These are phyloP conservation scores for Mesocentrotus franciscanus DNA, from an alignment of 53 echinoderm and acorn worm genomes.

Conservation along the genomic window DNA sequence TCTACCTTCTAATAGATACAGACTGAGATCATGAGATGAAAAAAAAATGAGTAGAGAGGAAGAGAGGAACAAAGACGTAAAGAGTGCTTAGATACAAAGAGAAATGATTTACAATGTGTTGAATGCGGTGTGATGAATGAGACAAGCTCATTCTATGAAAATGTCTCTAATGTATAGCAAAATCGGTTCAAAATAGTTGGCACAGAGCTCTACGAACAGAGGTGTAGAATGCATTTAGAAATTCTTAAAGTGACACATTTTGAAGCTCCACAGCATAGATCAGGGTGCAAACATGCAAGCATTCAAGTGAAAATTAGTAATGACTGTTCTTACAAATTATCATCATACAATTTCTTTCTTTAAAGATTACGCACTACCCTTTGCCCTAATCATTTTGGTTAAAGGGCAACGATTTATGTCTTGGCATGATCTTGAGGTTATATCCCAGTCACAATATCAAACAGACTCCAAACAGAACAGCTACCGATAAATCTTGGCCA, in stretches of 20 bases:
- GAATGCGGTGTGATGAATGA: neutral
- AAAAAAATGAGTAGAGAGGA: neutral
- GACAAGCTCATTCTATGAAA: neutral
- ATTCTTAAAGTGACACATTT: neutral
- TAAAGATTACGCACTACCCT: neutral
- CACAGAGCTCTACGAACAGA: neutral
- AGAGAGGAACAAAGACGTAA: neutral
- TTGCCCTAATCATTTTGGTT: neutral
- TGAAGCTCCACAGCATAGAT: neutral
- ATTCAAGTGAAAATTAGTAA: neutral
- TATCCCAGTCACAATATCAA: too few species aligned
- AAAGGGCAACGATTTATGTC: neutral
- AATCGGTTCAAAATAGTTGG: neutral
- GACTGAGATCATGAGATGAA: neutral
- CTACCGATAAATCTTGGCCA: too few species aligned
- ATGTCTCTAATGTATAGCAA: neutral
- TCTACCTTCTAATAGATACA: slow-evolving; percentile 40
- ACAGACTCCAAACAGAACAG: too few species aligned
- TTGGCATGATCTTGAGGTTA: neutral
- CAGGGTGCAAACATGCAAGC: neutral
- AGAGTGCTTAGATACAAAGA: neutral
- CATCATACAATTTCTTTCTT: neutral
- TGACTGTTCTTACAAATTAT: neutral
- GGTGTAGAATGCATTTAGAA: neutral
- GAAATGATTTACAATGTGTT: neutral